phyloP scores from a whole-genome alignment of 1,140 invertebrate species.

The Caenorhabditis briggsae region DNA sequence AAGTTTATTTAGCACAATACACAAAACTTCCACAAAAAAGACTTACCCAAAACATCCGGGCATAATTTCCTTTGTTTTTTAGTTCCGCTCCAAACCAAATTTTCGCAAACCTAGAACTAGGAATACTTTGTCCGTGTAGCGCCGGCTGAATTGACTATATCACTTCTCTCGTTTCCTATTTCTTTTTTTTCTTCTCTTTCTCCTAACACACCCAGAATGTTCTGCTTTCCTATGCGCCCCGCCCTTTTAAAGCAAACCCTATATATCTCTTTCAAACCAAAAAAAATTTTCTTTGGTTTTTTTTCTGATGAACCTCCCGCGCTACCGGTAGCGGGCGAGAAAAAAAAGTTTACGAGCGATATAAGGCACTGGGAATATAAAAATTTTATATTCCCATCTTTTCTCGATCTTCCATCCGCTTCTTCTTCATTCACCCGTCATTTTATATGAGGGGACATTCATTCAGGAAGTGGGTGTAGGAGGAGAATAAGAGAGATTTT shows the following conservation, averaged over 20 bases:
- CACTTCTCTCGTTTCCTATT: not conserved
- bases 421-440: not conserved
- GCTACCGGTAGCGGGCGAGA: not conserved
- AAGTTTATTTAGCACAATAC: not conserved
- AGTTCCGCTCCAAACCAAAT: not conserved
- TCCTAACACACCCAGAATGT: too few species aligned
- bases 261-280: too few species aligned
- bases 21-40: not conserved
- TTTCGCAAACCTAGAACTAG: not conserved
- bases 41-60: constrained; percentile 27
- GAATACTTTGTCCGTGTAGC: not conserved
- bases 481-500: not conserved
- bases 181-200: too few species aligned
- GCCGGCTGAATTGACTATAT: not conserved
- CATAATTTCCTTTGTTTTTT: not conserved
- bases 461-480: too few species aligned
- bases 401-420: constrained; percentile 31
- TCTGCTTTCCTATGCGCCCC: not conserved
- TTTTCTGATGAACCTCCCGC: not conserved
- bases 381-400: constrained; percentile 11
- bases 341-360: constrained; percentile 48
- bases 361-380: constrained; percentile 38
- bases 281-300: not conserved
- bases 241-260: not conserved
- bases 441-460: constrained; percentile 3